Percentiles rank a stretch among this genome's conserved stretches.
Conservation (phyloP, 2,113 vertebrate genomes). For the Calypte anna region DNA sequence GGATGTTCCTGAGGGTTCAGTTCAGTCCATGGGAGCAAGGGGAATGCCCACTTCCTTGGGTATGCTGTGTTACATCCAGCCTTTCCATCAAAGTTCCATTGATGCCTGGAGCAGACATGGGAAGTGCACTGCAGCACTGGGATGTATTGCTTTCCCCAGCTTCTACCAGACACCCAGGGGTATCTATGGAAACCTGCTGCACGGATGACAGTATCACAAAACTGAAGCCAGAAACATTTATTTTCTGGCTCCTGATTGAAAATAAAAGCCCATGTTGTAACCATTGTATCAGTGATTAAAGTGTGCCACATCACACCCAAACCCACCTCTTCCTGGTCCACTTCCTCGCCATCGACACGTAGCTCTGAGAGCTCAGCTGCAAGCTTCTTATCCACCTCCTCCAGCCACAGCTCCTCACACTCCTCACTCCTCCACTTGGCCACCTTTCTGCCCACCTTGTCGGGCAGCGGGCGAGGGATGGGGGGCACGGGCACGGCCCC, state of each 20-base stretch:
- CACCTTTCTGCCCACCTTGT: constrained; percentile 17
- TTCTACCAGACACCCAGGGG: not conserved
- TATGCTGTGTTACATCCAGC: no score
- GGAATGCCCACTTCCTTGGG: no score
- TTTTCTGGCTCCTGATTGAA: not conserved
- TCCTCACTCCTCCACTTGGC: constrained; percentile 55
- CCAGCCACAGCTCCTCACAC: constrained; percentile 48
- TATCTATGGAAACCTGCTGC: not conserved
- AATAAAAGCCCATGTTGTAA: not conserved
- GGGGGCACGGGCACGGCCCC: constrained; percentile 79
- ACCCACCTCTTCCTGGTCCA: constrained; percentile 90
- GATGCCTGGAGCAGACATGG: rapidly evolving
- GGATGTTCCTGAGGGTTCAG: rapidly evolving
- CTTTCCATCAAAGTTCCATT: no score
- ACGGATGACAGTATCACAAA: not conserved
- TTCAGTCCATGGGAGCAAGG: rapidly evolving
- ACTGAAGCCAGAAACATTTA: not conserved
- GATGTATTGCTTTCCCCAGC: not conserved
- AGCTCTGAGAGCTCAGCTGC: constrained; percentile 73
- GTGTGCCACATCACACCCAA: rapidly evolving
- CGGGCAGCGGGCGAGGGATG: constrained; percentile 72
- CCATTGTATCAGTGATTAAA: rapidly evolving
- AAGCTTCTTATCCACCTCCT: constrained; percentile 49
- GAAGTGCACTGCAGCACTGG: not conserved
- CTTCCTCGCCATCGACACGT: constrained; percentile 72